Evolutionary conservation across 2,888 invertebrate species (phyloP).

Genomic region (Caenorhabditis angaria): DNA sequence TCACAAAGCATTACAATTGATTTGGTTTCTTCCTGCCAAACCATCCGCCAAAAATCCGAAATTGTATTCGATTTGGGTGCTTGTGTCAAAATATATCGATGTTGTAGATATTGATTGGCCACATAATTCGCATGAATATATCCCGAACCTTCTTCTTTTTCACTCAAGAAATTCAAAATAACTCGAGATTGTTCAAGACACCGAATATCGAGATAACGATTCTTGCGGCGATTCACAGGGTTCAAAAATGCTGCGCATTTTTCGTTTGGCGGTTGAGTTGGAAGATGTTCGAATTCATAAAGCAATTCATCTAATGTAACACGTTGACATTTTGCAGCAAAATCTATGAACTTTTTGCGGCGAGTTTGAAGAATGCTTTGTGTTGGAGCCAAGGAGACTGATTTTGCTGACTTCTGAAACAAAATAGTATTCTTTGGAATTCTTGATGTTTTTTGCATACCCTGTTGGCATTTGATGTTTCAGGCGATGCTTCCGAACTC

Average conservation of each 20-base stretch:
- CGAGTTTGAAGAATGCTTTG: background rate
- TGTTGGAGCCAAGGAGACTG: background rate
- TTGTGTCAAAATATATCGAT: constrained; percentile 12
- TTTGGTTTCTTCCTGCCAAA: constrained; percentile 44
- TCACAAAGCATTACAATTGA: constrained; percentile 45
- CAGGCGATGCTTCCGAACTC: background rate
- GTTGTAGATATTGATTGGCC: background rate
- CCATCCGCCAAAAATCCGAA: constrained; percentile 46
- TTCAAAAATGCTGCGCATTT: background rate
- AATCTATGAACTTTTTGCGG: background rate
- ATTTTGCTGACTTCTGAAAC: background rate
- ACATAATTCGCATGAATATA: constrained; percentile 4
- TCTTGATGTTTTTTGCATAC: too few relatives aligned
- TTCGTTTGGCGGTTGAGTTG: background rate
- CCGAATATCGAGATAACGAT: constrained; percentile 2
- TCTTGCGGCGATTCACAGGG: background rate
- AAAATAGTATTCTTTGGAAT: background rate
- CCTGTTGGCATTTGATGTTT: background rate
- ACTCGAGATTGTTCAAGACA: constrained; percentile 1
- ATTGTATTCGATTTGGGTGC: constrained; percentile 36
- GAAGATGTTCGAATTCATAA: background rate
- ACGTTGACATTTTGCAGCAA: background rate
- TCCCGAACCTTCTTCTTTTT: background rate
- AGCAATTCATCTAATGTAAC: background rate
- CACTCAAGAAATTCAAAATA: background rate